Conservation (phyloP, 1,140 invertebrate species). For the Drosophila truncata region DNA sequence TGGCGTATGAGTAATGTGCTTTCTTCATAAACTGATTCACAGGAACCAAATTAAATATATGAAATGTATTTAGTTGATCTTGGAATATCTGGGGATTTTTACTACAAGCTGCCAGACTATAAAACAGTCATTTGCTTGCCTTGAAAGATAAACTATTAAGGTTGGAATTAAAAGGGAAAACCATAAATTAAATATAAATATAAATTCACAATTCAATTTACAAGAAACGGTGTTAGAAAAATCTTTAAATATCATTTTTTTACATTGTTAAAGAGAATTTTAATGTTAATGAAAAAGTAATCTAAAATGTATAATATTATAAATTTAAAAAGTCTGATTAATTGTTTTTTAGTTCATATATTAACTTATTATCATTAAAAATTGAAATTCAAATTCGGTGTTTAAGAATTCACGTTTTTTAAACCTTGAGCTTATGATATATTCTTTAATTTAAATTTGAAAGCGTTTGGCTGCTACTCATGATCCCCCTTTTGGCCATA, state of each 20-base stretch:
- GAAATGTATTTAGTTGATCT: slow-evolving; percentile 30
- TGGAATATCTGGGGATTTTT: background rate
- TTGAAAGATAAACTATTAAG: background rate
- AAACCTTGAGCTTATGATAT: too few relatives aligned
- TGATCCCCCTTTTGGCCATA: slow-evolving; percentile 1
- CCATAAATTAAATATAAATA: background rate
- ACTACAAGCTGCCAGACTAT: background rate
- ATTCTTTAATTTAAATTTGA: too few relatives aligned
- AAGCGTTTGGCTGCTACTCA: too few relatives aligned
- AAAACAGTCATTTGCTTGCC: background rate
- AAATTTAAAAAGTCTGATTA: too few relatives aligned
- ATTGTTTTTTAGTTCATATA: too few relatives aligned
- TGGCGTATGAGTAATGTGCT: slow-evolving; percentile 57
- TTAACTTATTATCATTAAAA: too few relatives aligned
- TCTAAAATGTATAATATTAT: too few relatives aligned
- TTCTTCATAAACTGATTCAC: slow-evolving; percentile 49
- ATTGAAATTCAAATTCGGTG: too few relatives aligned
- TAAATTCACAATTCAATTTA: background rate
- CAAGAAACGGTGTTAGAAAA: too few relatives aligned
- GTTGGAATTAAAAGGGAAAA: background rate
- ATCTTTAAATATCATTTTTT: too few relatives aligned
- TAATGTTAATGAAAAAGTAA: background rate
- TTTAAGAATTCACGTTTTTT: too few relatives aligned
- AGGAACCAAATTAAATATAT: slow-evolving; percentile 8
- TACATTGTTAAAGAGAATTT: background rate